Base-by-base conservation (phyloP, 2,113 vertebrate genomes). In the Apistogramma diplotaenia region DNA sequence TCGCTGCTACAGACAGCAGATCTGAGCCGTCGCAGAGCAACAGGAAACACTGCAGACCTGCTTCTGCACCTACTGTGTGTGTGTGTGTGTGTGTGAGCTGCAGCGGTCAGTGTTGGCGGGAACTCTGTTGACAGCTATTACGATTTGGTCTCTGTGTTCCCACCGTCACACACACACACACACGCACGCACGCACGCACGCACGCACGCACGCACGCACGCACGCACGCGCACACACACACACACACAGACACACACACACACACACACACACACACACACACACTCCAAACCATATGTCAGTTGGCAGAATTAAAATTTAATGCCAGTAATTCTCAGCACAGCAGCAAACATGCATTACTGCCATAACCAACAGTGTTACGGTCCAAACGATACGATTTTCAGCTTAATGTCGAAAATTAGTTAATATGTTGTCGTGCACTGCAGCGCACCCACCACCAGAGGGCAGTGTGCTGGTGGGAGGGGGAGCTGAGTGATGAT, bases 121-220 rank as follows among this genome's bases (percentile, higher is more conserved):
- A 25, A 33, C 29, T 77, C 33, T 62, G 60, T 40, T 62, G 60
- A 85, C 61, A 75, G 23, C 74, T 27, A 37, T 67, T 65, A 78
- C 2, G 1, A 53, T 81, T 73, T 81, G 76, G 76, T 58, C 27
- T 16, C 60, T 51, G 35, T 40, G 23, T 78, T 78, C 60, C 59
- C 74, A 54, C 79, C 74, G 53, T 19, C 79, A 83, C 75, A 78
- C 11, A 75, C 13, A 35, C 74, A 43, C 6, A 62, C 43, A 53
- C 67, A 53, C 56, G 21, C 73, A 70, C 55, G 80, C n/a, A 73
- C n/a, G n/a, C n/a, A n/a, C n/a, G n/a, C n/a, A n/a, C n/a, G n/a
- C n/a, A n/a, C n/a, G n/a, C n/a, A n/a, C n/a, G n/a, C n/a, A n/a
- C n/a, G n/a, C n/a, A n/a, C n/a, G n/a, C n/a, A 83, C 35, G 16